Evolutionary conservation across 92 coral and sea anemone genomes (phyloP), one percentile per base, ranked within the genome.

Genomic region (Metridium senile): DNA sequence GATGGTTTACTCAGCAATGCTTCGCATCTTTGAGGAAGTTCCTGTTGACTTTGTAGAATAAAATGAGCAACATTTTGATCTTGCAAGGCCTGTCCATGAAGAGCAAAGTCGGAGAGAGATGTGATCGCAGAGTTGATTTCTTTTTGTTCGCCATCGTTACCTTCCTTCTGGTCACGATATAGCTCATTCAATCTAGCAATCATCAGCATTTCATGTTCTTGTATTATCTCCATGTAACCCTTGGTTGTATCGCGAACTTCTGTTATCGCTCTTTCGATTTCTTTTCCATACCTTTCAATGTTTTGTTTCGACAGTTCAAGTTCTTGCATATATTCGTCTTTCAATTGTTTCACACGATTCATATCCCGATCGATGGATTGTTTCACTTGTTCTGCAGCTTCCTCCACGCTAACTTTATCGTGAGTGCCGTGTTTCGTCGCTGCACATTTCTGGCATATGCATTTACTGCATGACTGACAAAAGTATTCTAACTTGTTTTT

Each of bases 171-270:
- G 6, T 70, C 75, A 1, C 28, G 62, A 10, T 26, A 23, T 1
- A 70, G 62, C 20, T 49, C 46, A 16, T 70, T 56, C 26, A 70
- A 28, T 27, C 39, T 34, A 3, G 33, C 62, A 26, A 47, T 70
- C 62, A 26, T 70, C 22, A 56, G 63, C 27, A n/a, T 21, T 53
- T 33, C 76, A 49, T 70, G 62, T 23, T 70, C 75, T 26, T 52
- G 33, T 28, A 54, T 23, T 9, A 53, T 27, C 29, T 71, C 20
- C 21, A 71, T 71, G 0, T 47, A 11, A 9, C 22, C 29, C 11
- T 52, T 11, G 0, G 18, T 32, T 20, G 25, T 32, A 20, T 54
- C 49, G 28, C 39, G 30, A 16, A 71, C 47, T 21, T 71, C 23
- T 29, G 0, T 32, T 19, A 19, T 71, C 10, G 66, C 76, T 20